Conservation (phyloP, 2,888 invertebrate genomes). For the Deladenus siricidicola region DNA sequence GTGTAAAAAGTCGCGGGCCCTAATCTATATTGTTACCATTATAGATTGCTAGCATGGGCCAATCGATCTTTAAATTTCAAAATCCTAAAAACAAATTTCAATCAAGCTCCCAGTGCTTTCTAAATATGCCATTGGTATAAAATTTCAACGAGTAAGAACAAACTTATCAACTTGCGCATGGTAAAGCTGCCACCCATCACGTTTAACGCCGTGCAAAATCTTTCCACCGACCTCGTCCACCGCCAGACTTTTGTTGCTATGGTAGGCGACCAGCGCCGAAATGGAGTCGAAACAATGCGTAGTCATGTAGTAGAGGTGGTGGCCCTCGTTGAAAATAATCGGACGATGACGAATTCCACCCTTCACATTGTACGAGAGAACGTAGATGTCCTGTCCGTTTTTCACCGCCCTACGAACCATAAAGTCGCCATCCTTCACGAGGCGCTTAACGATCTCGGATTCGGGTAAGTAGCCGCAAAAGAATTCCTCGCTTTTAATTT, state of each 20-base stretch:
- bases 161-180: constrained; percentile 16
- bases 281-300: constrained; percentile 7
- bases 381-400: constrained; percentile 1
- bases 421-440: constrained; percentile 7
- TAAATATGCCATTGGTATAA: neutral
- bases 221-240: constrained; percentile 5
- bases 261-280: constrained; percentile 22
- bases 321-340: neutral
- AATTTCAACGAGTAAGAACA: neutral
- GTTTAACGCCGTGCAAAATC: constrained; percentile 8
- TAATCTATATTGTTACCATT: no score
- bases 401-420: constrained; percentile 7
- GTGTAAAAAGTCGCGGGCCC: no score
- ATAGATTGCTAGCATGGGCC: no score
- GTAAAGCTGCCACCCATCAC: constrained; percentile 23
- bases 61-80: neutral
- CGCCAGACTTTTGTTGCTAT: constrained; percentile 6
- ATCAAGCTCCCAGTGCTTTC: neutral
- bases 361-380: constrained; percentile 1
- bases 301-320: neutral
- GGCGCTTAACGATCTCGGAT: neutral
- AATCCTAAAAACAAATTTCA: neutral
- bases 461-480: constrained; percentile 4
- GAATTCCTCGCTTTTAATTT: constrained; percentile 1
- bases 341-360: constrained; percentile 1